Conservation (phyloP, 2,888 invertebrate species). For the Netelia inedita region DNA sequence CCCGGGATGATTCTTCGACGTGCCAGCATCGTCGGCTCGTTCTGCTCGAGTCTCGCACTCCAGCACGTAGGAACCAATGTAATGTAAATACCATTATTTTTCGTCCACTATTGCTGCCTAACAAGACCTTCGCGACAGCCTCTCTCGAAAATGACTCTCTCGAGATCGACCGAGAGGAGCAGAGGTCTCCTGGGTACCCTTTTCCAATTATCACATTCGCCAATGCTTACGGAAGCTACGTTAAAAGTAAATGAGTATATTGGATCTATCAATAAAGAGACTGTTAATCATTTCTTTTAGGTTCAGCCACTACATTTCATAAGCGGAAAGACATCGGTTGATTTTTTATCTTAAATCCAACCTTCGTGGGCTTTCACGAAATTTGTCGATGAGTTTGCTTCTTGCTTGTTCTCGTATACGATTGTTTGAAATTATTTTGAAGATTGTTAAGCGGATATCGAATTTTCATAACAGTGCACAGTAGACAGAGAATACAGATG, state of each 20-base stretch:
- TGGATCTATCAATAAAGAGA: slow-evolving; percentile 15
- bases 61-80: slow-evolving; percentile 60
- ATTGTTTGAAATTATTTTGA: too few species aligned
- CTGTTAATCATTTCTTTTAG: slow-evolving; percentile 31
- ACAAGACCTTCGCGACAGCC: slow-evolving; percentile 23
- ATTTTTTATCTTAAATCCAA: too few species aligned
- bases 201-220: slow-evolving; percentile 39
- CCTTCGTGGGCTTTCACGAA: neutral
- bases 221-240: neutral
- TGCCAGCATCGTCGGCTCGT: slow-evolving; percentile 32
- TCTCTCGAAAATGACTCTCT: slow-evolving; percentile 45
- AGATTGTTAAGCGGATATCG: too few species aligned
- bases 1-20: slow-evolving; percentile 32
- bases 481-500: too few species aligned
- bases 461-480: too few species aligned
- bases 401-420: neutral
- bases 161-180: slow-evolving; percentile 10
- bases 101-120: slow-evolving; percentile 26
- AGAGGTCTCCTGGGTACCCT: slow-evolving; percentile 1
- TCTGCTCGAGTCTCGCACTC: slow-evolving; percentile 32
- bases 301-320: neutral
- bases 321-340: too few species aligned
- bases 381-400: slow-evolving; percentile 8
- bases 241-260: neutral
- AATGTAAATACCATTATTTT: slow-evolving; percentile 68